A percentile compares a stretch with the other conserved stretches of the same genome.
Evolutionary conservation across 1,140 invertebrate species (phyloP).

Genomic region (Drosophila seguyi): DNA sequence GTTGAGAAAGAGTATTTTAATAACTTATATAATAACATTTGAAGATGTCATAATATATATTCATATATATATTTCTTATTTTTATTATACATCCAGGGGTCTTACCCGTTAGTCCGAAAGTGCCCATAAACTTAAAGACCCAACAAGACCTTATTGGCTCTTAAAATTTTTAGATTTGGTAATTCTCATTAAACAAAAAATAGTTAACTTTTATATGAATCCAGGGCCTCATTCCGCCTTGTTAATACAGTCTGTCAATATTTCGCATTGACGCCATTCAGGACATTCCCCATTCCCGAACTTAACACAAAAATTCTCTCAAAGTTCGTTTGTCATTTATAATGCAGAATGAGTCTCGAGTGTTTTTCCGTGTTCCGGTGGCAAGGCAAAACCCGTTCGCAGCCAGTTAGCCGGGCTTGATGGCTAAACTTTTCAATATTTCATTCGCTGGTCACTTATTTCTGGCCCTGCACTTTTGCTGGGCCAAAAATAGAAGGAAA

Average conservation of each 20-base stretch:
- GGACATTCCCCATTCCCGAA: constrained; percentile 4
- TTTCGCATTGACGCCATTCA: constrained; percentile 10
- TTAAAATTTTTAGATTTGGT: neutral
- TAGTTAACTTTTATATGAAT: constrained; percentile 2
- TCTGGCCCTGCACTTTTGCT: neutral
- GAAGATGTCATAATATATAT: too few species aligned
- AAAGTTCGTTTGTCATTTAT: constrained; percentile 41
- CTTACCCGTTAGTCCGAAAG: neutral
- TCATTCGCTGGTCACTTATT: constrained; percentile 12
- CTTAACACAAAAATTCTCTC: neutral
- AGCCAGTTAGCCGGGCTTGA: neutral
- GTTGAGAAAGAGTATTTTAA: too few species aligned
- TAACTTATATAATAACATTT: too few species aligned
- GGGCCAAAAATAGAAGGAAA: constrained; percentile 9
- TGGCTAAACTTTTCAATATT: constrained; percentile 9
- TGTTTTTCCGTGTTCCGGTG: constrained; percentile 31
- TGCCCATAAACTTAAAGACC: neutral
- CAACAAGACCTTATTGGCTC: neutral
- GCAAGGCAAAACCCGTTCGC: neutral
- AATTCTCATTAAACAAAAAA: neutral
- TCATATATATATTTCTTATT: too few species aligned
- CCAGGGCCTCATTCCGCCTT: neutral
- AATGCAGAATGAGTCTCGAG: constrained; percentile 50
- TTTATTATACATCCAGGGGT: too few species aligned
- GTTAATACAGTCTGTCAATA: neutral